Conservation (phyloP, 1,140 invertebrate genomes). For the Olivierus martensii region DNA sequence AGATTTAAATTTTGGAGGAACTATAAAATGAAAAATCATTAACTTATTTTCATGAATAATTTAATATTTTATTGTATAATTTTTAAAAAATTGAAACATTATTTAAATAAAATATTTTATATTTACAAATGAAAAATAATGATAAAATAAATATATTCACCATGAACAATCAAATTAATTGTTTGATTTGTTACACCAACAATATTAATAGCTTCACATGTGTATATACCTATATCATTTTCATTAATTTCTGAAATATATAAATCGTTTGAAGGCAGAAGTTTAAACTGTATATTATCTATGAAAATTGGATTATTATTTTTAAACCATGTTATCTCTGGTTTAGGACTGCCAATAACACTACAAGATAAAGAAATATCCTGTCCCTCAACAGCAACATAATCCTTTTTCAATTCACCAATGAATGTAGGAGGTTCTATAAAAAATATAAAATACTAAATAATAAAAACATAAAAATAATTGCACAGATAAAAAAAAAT, state of each 20-base stretch:
- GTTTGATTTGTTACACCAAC: constrained; percentile 25
- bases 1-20: constrained; percentile 8
- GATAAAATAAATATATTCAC: constrained; percentile 15
- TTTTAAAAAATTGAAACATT: too few species aligned
- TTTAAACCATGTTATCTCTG: constrained; percentile 11
- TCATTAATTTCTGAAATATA: constrained; percentile 30
- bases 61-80: too few species aligned
- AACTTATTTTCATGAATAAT: too few species aligned
- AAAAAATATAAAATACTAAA: too few species aligned
- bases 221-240: constrained; percentile 29
- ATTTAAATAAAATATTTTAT: too few species aligned
- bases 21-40: constrained; percentile 3
- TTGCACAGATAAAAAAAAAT: constrained; percentile 22
- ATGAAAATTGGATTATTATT: constrained; percentile 17
- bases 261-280: constrained; percentile 23
- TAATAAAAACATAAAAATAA: too few species aligned
- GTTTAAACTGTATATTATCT: too few species aligned
- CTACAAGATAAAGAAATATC: constrained; percentile 12
- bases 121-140: too few species aligned
- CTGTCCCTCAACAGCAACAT: constrained; percentile 4
- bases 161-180: constrained; percentile 22
- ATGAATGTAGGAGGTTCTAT: constrained; percentile 9
- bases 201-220: constrained; percentile 29
- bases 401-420: constrained; percentile 16
- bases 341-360: constrained; percentile 19